A percentile compares a stretch with the other conserved stretches of the same genome.
Evolutionary conservation across 2,113 vertebrate genomes (phyloP).

Genomic region (Chaetodon trifascialis): DNA sequence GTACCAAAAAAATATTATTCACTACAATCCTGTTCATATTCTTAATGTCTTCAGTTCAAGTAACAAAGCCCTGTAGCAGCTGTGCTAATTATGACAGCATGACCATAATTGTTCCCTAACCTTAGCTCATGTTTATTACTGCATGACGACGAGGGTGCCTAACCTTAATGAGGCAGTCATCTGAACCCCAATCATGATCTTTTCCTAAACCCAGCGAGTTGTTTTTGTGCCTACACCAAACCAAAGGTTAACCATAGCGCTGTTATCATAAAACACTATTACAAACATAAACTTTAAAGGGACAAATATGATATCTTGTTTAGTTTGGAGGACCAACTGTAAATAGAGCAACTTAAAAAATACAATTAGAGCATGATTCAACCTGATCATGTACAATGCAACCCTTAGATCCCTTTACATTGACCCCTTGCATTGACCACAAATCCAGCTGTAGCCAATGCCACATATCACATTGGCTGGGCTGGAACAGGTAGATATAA

Average conservation of each 20-base stretch:
- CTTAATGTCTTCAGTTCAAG: background rate
- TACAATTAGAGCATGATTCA: background rate
- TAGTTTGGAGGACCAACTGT: no score
- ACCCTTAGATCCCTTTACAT: background rate
- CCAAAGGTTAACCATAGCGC: no score
- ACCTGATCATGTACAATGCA: background rate
- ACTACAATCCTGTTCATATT: no score
- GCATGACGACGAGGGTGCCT: background rate
- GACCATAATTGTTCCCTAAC: background rate
- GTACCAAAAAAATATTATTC: no score
- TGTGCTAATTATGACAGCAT: background rate
- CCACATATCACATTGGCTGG: background rate
- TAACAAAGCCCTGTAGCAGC: background rate
- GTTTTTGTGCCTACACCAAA: no score
- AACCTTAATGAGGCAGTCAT: background rate
- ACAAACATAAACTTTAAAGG: no score
- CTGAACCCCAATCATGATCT: background rate
- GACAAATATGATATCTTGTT: no score
- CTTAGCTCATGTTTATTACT: background rate
- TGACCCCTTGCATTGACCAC: background rate
- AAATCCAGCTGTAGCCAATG: background rate
- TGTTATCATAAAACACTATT: no score
- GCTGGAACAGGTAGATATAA: background rate
- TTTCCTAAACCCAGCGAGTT: no score
- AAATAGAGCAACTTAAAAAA: no score